Evolutionary conservation across 1,140 invertebrate species (phyloP).

Genomic region (Latrodectus geometricus): DNA sequence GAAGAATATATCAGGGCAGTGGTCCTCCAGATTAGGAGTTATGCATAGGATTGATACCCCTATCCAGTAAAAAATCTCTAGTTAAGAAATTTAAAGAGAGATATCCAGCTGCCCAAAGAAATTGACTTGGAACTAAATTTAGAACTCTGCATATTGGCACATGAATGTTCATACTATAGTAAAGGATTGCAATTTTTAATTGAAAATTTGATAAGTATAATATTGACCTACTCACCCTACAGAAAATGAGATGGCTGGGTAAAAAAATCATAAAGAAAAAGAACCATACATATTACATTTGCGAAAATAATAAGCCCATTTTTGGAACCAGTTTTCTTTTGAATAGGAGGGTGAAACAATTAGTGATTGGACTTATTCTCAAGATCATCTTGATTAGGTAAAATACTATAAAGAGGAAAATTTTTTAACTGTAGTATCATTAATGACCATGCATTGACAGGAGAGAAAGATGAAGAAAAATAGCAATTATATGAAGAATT

Average conservation of each 20-base stretch:
- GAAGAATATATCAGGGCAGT: too few species aligned
- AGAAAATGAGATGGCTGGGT: background rate
- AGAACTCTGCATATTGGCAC: too few species aligned
- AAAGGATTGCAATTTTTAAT: too few species aligned
- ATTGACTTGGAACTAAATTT: too few species aligned
- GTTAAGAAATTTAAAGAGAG: too few species aligned
- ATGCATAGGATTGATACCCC: too few species aligned
- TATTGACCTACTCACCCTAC: background rate
- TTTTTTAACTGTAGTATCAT: background rate
- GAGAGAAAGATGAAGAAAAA: too few species aligned
- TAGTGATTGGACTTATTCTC: background rate
- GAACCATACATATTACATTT: background rate
- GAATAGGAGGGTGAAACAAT: background rate
- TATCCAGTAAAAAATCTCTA: too few species aligned
- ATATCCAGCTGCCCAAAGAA: too few species aligned
- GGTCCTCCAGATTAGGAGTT: too few species aligned
- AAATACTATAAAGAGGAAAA: background rate
- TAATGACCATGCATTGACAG: background rate
- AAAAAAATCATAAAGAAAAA: conserved; percentile 1
- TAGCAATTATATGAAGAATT: background rate
- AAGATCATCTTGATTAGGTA: background rate
- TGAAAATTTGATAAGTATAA: too few species aligned
- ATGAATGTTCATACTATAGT: too few species aligned
- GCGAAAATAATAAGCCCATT: background rate
- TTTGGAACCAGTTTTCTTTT: background rate